Evolutionary conservation across 2,113 vertebrate genomes (phyloP), one percentile per base, ranked within the genome.

Genomic region (Myotis brandtii): DNA sequence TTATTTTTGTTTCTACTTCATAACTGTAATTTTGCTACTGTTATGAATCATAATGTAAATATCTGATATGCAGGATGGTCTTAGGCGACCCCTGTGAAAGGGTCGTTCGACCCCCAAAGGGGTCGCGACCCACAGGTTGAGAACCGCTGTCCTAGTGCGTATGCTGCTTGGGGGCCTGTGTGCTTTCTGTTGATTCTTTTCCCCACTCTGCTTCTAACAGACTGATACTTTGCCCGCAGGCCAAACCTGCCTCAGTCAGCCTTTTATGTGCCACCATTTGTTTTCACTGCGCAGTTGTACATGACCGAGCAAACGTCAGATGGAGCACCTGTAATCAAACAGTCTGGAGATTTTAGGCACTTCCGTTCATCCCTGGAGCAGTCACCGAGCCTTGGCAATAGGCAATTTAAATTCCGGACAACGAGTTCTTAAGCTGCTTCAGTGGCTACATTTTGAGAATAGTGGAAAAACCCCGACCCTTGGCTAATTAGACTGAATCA

Each of bases 401-500:
- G 86, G 95, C 93, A 92, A 95, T 97, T 98, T 96, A 96, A 97
- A 96, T 97, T 98, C 94, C 2, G 86, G 85, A 92, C 95, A 91
- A 93, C 0, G 86, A 95, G 50, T 96, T 96, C 96, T 83, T 83
- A 82, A 93, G 80, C 64, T 0, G 50, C 96, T 97, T 96, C 91
- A 91, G 37, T 96, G 93, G 92, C 48, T 92, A 70, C 94, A 83
- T 96, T 98, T 86, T 89, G 77, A 95, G 93, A 93, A 90, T 1
- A 70, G 73, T 0, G 14, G 91, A 80, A 84, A 96, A 97, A 50
- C n/a, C 43, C 85, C 0, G 25, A 95, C 94, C 93, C 94, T 96
- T 89, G 92, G 94, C 95, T 97, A 96, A 98, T 97, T 96, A 97
- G 96, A 93, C 88, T 89, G 94, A 95, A 95, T 97, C 96, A 95